Conservation (phyloP, 2,888 invertebrate species). For the Parasteatoda lunata region DNA sequence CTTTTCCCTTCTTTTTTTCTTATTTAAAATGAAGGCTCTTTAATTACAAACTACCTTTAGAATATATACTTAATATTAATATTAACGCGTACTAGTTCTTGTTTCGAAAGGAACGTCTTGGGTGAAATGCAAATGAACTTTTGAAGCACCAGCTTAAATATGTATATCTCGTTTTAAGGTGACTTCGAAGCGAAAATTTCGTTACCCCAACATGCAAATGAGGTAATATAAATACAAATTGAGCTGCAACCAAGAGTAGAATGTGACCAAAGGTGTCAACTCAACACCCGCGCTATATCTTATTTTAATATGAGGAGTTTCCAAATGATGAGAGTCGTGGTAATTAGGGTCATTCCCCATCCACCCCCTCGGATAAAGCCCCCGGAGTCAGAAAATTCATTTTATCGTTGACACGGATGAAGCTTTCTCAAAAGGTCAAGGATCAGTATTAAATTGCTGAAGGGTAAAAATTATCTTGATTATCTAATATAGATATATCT, state of each 20-base stretch:
- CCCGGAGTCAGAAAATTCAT: conserved; percentile 20
- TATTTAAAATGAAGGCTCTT: too few species aligned
- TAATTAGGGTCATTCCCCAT: conserved; percentile 29
- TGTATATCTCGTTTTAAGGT: conserved; percentile 23
- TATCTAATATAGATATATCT: too few species aligned
- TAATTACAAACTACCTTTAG: too few species aligned
- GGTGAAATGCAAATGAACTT: conserved; percentile 40
- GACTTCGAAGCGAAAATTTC: not conserved
- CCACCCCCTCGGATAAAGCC: too few species aligned
- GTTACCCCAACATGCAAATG: conserved; percentile 32
- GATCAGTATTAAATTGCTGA: not conserved
- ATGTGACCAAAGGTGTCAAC: conserved; percentile 11
- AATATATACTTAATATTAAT: too few species aligned
- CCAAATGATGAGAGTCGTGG: conserved; percentile 38
- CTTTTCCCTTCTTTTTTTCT: too few species aligned
- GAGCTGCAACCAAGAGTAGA: conserved; percentile 27
- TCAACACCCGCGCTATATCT: conserved; percentile 16
- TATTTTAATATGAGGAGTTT: conserved; percentile 44
- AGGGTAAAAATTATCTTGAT: too few species aligned
- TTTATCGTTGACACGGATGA: conserved; percentile 34
- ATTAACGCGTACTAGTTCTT: not conserved
- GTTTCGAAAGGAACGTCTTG: not conserved
- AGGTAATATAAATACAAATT: conserved; percentile 53
- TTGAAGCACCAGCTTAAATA: conserved; percentile 11
- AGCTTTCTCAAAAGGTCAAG: conserved; percentile 13